These are phyloP conservation scores for Ypsolopha sequella DNA, from an alignment of 2,888 invertebrate species.

Conservation along the genomic window DNA sequence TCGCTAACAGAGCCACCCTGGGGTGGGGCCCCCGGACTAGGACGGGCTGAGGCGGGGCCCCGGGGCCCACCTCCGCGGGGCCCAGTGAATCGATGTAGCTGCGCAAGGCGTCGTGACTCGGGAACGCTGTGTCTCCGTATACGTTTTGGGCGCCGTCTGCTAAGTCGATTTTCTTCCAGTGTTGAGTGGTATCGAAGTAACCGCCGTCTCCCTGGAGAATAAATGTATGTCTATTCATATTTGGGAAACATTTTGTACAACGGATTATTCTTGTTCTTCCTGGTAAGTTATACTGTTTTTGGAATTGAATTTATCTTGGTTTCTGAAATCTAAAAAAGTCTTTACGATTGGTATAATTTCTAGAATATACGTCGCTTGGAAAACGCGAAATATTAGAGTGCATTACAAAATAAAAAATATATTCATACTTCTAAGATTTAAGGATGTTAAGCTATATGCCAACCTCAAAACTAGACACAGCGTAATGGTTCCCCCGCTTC, in stretches of 20 bases:
- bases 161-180: constrained; percentile 30
- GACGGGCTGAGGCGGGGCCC: constrained; percentile 19
- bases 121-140: constrained; percentile 43
- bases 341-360: no score
- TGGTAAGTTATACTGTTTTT: no score
- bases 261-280: no score
- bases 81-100: constrained; percentile 25
- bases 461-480: constrained; percentile 50
- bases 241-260: no score
- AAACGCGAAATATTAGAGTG: background rate
- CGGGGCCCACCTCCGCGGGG: constrained; percentile 12
- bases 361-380: background rate
- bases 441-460: background rate
- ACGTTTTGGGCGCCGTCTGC: constrained; percentile 16
- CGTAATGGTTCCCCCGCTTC: constrained; percentile 45
- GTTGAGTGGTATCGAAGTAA: constrained; percentile 43
- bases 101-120: constrained; percentile 28
- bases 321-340: no score
- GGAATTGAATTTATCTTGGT: no score
- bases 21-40: constrained; percentile 22
- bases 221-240: background rate
- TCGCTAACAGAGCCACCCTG: constrained; percentile 30
- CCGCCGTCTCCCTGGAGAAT: constrained; percentile 47
- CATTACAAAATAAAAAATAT: background rate
- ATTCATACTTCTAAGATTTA: background rate